A percentile compares a stretch with the other conserved stretches of the same genome.
Conservation (phyloP, 2,888 invertebrate species). For the Cataglyphis albicans region DNA sequence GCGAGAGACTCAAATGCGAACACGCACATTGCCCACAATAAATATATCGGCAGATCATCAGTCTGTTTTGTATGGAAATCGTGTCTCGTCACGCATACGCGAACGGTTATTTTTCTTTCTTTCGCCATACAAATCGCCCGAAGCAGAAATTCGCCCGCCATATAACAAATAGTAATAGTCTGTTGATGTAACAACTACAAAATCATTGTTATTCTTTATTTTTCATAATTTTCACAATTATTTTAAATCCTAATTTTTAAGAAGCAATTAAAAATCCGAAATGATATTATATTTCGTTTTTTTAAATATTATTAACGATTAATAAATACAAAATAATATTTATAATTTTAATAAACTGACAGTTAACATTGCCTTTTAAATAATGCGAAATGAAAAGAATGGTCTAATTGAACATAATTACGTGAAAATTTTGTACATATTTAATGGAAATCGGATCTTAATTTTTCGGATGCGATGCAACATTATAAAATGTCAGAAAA, state of each 20-base stretch:
- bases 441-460: not conserved
- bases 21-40: slow-evolving; percentile 44
- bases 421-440: not conserved
- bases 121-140: slow-evolving; percentile 1
- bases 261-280: not conserved
- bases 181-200: not conserved
- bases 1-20: slow-evolving; percentile 30
- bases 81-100: slow-evolving; percentile 26
- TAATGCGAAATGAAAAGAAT: not conserved
- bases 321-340: not conserved
- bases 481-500: not conserved
- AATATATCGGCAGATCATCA: slow-evolving; percentile 60
- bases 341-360: not conserved
- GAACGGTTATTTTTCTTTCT: slow-evolving; percentile 35
- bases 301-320: not conserved
- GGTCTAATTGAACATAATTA: not conserved
- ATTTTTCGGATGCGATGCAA: not conserved
- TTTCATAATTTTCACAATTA: not conserved
- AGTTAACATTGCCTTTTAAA: not conserved
- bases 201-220: not conserved
- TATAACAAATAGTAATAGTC: not conserved
- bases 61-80: slow-evolving; percentile 39
- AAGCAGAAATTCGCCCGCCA: not conserved
- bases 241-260: not conserved
- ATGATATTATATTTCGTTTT: slow-evolving; percentile 11